phyloP scores from a whole-genome alignment of 2,888 invertebrate genomes.

The Agonum fuliginosum region DNA sequence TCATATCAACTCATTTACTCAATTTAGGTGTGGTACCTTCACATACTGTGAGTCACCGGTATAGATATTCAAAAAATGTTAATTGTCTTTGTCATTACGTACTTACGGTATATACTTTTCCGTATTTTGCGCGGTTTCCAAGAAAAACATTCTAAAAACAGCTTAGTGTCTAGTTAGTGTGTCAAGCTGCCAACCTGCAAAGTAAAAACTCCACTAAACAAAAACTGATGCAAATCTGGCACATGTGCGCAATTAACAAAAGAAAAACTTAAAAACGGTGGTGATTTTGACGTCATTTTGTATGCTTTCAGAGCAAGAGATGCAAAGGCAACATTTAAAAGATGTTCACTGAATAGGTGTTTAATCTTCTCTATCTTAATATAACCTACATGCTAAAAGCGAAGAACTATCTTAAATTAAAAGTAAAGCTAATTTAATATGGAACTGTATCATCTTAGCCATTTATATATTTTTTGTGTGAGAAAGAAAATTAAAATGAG shows the following conservation, averaged over 20 bases:
- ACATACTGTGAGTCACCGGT: no score
- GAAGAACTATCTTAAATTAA: neutral
- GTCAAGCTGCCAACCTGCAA: constrained; percentile 2
- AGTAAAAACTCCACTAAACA: neutral
- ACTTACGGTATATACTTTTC: neutral
- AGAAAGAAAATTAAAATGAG: no score
- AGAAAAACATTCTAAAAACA: constrained; percentile 41
- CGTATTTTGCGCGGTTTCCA: neutral
- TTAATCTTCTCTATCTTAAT: neutral
- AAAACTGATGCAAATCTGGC: neutral
- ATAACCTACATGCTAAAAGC: neutral
- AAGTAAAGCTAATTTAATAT: neutral
- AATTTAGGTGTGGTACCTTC: no score
- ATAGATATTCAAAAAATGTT: no score
- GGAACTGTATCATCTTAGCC: no score
- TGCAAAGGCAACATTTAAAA: neutral
- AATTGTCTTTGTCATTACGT: no score
- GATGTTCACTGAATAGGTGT: neutral
- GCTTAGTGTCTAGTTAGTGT: constrained; percentile 30
- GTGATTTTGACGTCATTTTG: neutral
- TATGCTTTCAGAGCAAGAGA: neutral
- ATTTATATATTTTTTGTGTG: no score
- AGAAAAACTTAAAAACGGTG: neutral
- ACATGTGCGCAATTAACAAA: constrained; percentile 2
- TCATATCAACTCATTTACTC: no score